Evolutionary conservation across 2,113 vertebrate species (phyloP).

Genomic region (Fregata magnificens): DNA sequence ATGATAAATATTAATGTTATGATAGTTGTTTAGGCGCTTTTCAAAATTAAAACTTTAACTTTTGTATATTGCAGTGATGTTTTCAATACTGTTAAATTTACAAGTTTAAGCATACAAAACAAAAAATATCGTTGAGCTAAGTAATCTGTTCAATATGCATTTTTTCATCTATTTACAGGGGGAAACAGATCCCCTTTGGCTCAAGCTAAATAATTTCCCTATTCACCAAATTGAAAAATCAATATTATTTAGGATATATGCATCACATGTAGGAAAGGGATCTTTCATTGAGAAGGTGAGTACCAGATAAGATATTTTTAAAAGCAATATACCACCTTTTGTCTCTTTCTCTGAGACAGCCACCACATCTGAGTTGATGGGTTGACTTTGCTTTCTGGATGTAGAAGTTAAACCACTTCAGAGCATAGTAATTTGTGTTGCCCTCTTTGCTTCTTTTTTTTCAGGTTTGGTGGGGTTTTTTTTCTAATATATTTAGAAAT

Average conservation of each 20-base stretch:
- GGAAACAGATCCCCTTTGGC: not conserved
- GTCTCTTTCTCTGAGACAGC: not conserved
- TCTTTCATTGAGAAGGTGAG: not conserved
- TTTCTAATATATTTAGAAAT: not conserved
- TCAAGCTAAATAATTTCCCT: not conserved
- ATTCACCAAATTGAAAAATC: not conserved
- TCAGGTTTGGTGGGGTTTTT: too few species aligned
- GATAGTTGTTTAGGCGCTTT: not conserved
- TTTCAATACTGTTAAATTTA: not conserved
- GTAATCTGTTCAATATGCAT: not conserved
- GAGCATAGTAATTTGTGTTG: not conserved
- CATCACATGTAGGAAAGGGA: not conserved
- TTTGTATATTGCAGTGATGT: not conserved
- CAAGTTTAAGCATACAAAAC: not conserved
- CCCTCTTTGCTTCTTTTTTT: not conserved
- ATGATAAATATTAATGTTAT: not conserved
- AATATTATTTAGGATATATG: not conserved
- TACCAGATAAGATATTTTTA: not conserved
- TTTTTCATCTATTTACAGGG: not conserved
- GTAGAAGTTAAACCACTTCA: not conserved
- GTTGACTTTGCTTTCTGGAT: not conserved
- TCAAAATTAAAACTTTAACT: not conserved
- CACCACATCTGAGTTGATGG: not conserved
- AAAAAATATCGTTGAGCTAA: not conserved
- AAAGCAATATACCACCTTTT: not conserved